Percentiles rank a stretch among this genome's conserved stretches.
Conservation (phyloP, 2,113 vertebrate species). For the Caloenas nicobarica region DNA sequence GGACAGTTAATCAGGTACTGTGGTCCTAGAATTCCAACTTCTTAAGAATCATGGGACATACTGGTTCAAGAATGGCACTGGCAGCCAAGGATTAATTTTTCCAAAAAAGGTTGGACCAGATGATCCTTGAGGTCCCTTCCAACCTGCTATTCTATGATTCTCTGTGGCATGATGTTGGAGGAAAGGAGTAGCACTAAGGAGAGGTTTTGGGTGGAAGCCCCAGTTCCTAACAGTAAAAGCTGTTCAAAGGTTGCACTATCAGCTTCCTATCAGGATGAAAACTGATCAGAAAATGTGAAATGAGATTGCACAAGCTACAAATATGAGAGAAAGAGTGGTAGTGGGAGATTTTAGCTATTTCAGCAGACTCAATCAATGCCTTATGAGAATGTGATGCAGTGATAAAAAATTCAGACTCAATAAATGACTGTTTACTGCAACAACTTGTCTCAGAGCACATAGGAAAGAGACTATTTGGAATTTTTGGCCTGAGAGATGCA, state of each 20-base stretch:
- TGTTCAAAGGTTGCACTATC: rapidly evolving
- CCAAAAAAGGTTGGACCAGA: too few relatives aligned
- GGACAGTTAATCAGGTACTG: not conserved
- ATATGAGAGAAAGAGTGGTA: not conserved
- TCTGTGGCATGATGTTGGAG: not conserved
- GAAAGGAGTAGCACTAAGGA: not conserved
- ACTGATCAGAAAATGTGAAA: not conserved
- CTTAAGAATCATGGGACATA: not conserved
- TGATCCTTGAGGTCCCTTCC: too few relatives aligned
- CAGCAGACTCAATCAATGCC: not conserved
- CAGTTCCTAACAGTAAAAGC: not conserved
- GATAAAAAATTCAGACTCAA: not conserved
- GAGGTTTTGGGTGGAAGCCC: not conserved
- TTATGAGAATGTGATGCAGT: not conserved
- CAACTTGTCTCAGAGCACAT: not conserved
- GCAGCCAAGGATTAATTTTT: not conserved
- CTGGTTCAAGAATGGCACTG: not conserved
- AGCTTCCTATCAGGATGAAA: not conserved
- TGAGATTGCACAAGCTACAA: not conserved
- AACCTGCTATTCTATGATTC: too few relatives aligned
- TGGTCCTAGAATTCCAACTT: not conserved
- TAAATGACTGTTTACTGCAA: not conserved
- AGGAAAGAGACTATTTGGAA: not conserved
- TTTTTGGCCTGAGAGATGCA: not conserved
- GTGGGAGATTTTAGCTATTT: not conserved